phyloP scores from a whole-genome alignment of 2,113 vertebrate species.

The Bombycilla garrulus region DNA sequence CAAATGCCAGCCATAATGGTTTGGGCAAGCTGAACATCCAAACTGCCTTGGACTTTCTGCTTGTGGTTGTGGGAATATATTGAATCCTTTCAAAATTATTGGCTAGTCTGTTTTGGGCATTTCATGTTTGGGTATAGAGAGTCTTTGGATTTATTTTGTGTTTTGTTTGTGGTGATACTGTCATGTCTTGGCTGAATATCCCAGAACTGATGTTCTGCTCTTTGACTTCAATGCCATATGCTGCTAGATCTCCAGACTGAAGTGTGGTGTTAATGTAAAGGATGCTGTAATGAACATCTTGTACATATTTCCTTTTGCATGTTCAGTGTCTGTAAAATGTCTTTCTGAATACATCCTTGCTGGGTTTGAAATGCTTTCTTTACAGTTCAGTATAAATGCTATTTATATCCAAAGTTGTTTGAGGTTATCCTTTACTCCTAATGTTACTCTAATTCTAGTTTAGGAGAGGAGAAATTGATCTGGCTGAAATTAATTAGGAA shows the following conservation, averaged over 20 bases:
- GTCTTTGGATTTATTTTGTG: background rate
- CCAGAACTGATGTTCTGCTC: background rate
- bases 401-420: conserved; percentile 6
- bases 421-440: conserved; percentile 36
- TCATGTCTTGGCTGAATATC: background rate
- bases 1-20: conserved; percentile 4
- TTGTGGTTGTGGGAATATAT: conserved; percentile 43
- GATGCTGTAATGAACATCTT: conserved; percentile 32
- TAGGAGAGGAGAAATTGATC: background rate
- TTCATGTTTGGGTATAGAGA: conserved; percentile 10
- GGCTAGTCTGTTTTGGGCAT: conserved; percentile 16
- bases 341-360: background rate
- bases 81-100: conserved; percentile 39
- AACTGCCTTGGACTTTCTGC: conserved; percentile 36
- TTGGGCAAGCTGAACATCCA: conserved; percentile 16
- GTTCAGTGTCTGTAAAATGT: conserved; percentile 15
- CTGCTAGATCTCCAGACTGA: background rate
- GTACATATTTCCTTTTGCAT: conserved; percentile 19
- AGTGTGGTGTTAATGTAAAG: background rate
- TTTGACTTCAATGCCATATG: background rate
- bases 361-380: background rate
- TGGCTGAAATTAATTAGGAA: conserved; percentile 21
- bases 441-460: background rate
- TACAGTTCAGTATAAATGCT: background rate
- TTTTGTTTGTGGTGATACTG: conserved; percentile 21